Evolutionary conservation across 92 coral and sea anemone species (phyloP), one percentile per base, ranked within the genome.

Genomic region (Zoanthus gigantus): DNA sequence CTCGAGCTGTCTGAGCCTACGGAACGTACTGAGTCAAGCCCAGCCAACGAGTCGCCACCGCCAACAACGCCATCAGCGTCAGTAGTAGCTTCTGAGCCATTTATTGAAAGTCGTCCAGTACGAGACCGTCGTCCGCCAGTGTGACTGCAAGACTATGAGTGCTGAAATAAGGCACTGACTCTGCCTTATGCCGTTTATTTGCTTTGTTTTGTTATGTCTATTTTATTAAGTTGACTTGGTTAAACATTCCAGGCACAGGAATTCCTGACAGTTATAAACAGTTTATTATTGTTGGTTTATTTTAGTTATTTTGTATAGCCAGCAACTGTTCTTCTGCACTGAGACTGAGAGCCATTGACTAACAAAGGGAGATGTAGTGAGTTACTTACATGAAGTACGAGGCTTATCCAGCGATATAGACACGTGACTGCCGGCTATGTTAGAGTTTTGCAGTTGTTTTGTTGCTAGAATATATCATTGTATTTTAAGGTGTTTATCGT

Each of bases 41-140:
- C 67, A 60, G 67, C 77, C 74, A 67, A 68, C 32, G 54, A 28
- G 71, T 34, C 9, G 71, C 81, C 23, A 50, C 81, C 28, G 13
- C 81, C 23, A 23, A 23, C 23, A 23, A 23, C 23, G 23, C 23
- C 23, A 23, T 23, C 23, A 23, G 23, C 23, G 14, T 79, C 88
- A 52, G 48, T 30, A 28, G 88, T 72, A 60, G 67, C 67, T 71
- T 47, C 79, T 10, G 88, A n/a, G 88, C 81, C 48, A 53, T 53
- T 12, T 11, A 60, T 23, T 23, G 23, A 23, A 23, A 23, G 23
- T 23, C 23, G 23, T 23, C 23, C 23, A 23, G 23, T 23, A 28
- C 88, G 54, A 34, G 82, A 85, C 45, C 82, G 73, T 53, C 88
- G 82, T 82, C 88, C 58, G 15, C 88, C 88, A 60, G 67, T 16